Evolutionary conservation across 2,113 vertebrate genomes (phyloP), one percentile per base, ranked within the genome.

Genomic region (Stegostoma tigrinum): DNA sequence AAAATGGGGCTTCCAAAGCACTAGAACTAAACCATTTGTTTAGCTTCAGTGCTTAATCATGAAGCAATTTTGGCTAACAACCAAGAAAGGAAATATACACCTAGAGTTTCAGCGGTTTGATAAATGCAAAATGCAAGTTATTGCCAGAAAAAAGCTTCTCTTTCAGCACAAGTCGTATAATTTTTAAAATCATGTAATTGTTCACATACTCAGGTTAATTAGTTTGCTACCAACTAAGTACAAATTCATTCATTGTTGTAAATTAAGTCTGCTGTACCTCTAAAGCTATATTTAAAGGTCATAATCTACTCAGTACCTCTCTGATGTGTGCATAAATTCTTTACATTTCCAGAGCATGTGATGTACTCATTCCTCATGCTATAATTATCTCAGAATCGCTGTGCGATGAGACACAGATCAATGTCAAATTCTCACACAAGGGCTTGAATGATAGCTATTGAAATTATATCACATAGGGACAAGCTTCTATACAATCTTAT

Each of bases 311-410:
- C 38, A 5, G 30, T 64, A 8, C 30, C 52, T 61, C 52, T n/a
- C 52, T 91, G 55, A 30, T 91, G 55, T 61, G 55, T 64, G 30
- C 30, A 91, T 91, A 64, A 30, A 91, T 61, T 61, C 10, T 61
- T 91, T n/a, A 61, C 87, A 91, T 64, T 91, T 61, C 30, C 87
- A 90, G 87, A 90, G 30, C 52, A 91, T 89, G 27, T 30, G 24
- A 55, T 83, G 86, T 48, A 89, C 61, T 64, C 27, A 91, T 91
- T 61, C 87, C 87, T 91, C 30, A 5, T 30, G 55, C 55, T 64
- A 61, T 91, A 30, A 91, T 91, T 17, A 61, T 61, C 55, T 91
- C 30, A 91, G 52, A 91, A 34, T 4, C 17, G 52, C 52, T 64
- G 87, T n/a, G 87, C 34, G 55, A 91, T 64, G 55, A 91, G 27